Evolutionary conservation across 2,113 vertebrate species (phyloP), one percentile per base, ranked within the genome.

Genomic region (Machaerirhynchus nigripectus): DNA sequence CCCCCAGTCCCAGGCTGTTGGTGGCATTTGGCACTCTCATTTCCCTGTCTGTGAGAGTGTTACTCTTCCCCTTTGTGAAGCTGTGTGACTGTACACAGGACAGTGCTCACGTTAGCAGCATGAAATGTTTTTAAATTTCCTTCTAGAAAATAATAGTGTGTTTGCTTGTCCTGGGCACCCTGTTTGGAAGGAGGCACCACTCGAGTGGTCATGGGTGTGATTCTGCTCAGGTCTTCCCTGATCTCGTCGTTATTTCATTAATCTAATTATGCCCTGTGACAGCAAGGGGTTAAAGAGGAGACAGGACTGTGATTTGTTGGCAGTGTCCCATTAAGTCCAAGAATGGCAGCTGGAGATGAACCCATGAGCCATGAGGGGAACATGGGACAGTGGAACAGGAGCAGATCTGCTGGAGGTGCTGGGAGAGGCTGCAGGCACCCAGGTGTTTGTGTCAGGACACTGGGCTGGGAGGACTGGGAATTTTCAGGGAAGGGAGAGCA

Each of bases 181-280:
- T 17, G 14, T 65, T 50, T 40, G 28, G 39, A 63, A 77, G 78
- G 52, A 52, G 78, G 42, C 44, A 14, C 15, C 55, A 2, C 75
- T 53, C 0, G 5, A 57, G 7, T 0, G 5, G 39, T 27, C 65
- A 71, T 0, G 2, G 33, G 35, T 57, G 26, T 52, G n/a, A 24
- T 55, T 60, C 40, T 85, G 49, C 61, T 79, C 17, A 11, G 49
- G 42, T 47, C 57, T 70, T 73, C 8, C 19, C 2, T 10, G 5
- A 15, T 47, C 39, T 50, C 16, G 3, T 44, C 6, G 3, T 90
- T 52, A 24, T 42, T 84, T 90, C 17, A 47, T 44, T 75, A 18
- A 68, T n/a, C 8, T 44, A 8, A 68, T 40, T 21, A 11, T 13
- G 19, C 22, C 4, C 46, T 10, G 35, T 22, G 65, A 55, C 47